Evolutionary conservation across 1,140 invertebrate genomes (phyloP).

Genomic region (Theocolax elegans): DNA sequence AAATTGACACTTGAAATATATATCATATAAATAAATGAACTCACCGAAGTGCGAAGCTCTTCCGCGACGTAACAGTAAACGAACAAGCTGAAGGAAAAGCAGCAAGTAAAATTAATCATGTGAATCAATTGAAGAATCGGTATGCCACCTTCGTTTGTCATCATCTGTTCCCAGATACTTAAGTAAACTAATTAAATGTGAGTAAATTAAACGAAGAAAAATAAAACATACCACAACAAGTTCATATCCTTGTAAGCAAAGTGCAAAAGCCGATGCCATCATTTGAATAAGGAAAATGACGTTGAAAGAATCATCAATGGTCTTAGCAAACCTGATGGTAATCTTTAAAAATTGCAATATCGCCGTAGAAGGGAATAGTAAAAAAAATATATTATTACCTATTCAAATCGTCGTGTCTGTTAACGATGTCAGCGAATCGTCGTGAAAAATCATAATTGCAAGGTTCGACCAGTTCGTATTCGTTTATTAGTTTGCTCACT

Average conservation of each 20-base stretch:
- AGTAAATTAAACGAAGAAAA: neutral
- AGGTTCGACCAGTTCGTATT: no score
- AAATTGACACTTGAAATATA: no score
- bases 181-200: no score
- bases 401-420: conserved; percentile 2
- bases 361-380: no score
- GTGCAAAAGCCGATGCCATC: conserved; percentile 33
- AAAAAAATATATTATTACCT: conserved; percentile 21
- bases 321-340: conserved; percentile 36
- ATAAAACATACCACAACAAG: conserved; percentile 17
- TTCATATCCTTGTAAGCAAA: conserved; percentile 30
- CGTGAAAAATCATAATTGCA: neutral
- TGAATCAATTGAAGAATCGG: conserved; percentile 35
- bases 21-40: no score
- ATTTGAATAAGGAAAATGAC: conserved; percentile 36
- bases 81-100: conserved; percentile 28
- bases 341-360: no score
- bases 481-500: neutral
- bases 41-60: conserved; percentile 24
- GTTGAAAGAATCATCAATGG: conserved; percentile 31
- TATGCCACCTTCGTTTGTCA: conserved; percentile 4
- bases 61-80: conserved; percentile 35
- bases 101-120: conserved; percentile 16
- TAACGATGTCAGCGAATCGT: conserved; percentile 3
- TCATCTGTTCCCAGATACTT: conserved; percentile 10